Evolutionary conservation across 2,888 invertebrate species (phyloP), one percentile per base, ranked within the genome.

Genomic region (Thera britannica): DNA sequence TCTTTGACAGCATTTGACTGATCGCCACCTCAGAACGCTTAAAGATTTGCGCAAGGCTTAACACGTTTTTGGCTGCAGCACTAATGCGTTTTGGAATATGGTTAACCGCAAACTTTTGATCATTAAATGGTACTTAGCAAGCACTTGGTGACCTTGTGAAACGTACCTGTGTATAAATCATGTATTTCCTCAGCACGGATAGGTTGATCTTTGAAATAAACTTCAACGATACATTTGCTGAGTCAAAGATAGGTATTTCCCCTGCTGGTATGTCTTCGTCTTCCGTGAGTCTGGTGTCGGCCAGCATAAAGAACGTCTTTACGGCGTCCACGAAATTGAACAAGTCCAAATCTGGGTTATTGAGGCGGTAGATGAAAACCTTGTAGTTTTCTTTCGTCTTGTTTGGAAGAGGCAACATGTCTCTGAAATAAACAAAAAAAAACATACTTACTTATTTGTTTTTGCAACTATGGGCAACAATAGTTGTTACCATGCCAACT

Each of bases 261-360:
- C 96, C 96, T 0, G 95, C 93, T 0, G 95, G 94, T 58, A 95
- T 91, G 49, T 95, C 94, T 1, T 90, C 90, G 71, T 95, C 95
- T 44, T 93, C 93, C 23, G 95, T 95, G 74, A 96, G 93, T 70
- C 96, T 92, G 35, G 96, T 94, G 82, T 97, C 96, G 4, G 96
- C 96, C 57, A 96, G 87, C 95, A 96, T 96, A 85, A 96, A 96
- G 91, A 96, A 96, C 0, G 95, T 94, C 86, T 96, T 96, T 58
- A 96, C 92, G 1, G 95, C 94, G 75, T 96, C 96, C 51, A 95
- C 92, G 85, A 96, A 96, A 78, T 94, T 93, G 79, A 96, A 96
- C 81, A 95, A 82, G 57, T 96, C 96, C 46, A 95, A 86, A 78
- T 96, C 95, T 0, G 92, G 92, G 77, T 95, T 95, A 64, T 92